phyloP scores from a whole-genome alignment of 2,888 invertebrate species.

The Parthenolecanium corni region DNA sequence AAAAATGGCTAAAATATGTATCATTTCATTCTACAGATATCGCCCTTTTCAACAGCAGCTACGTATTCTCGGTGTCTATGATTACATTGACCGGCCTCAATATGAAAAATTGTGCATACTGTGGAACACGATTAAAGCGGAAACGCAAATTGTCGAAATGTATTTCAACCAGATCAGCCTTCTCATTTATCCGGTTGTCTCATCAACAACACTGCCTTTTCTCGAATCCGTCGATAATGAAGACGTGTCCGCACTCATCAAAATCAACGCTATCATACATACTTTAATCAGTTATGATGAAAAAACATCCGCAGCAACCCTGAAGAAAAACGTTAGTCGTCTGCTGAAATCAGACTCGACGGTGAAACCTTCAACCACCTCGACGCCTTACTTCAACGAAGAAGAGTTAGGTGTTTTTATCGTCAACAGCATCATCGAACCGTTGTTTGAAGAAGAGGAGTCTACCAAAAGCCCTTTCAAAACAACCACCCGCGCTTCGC shows the following conservation, averaged over 20 bases:
- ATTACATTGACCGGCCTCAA: conserved; percentile 22
- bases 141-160: conserved; percentile 24
- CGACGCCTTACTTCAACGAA: conserved; percentile 7
- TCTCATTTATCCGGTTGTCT: conserved; percentile 20
- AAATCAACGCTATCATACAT: conserved; percentile 22
- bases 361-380: not conserved
- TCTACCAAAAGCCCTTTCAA: not conserved
- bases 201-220: conserved; percentile 6
- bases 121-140: conserved; percentile 18
- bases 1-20: too few species aligned
- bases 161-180: conserved; percentile 22
- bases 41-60: conserved; percentile 17
- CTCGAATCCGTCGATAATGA: conserved; percentile 2
- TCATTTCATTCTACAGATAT: not conserved
- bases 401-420: conserved; percentile 15
- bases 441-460: conserved; percentile 17
- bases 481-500: not conserved
- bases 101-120: conserved; percentile 15
- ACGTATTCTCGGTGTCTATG: conserved; percentile 11
- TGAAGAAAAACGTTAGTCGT: not conserved
- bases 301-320: not conserved
- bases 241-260: conserved; percentile 13
- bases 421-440: conserved; percentile 21
- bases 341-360: not conserved
- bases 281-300: conserved; percentile 6